phyloP scores from a whole-genome alignment of 2,797 vertebrate species.

The Sylvia borin region DNA sequence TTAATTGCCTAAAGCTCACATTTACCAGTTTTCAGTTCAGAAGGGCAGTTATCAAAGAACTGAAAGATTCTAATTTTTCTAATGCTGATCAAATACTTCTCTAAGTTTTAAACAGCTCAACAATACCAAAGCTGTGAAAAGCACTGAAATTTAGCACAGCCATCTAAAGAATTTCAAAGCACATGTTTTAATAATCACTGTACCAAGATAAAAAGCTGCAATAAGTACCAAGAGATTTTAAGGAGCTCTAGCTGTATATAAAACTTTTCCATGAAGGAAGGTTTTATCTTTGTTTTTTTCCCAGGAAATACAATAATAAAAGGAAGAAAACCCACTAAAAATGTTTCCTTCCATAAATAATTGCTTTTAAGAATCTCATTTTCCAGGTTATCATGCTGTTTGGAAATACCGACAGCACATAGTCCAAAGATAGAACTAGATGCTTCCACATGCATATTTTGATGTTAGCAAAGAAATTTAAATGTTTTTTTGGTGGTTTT shows the following conservation, averaged over 20 bases:
- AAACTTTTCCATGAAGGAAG: background rate
- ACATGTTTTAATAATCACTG: background rate
- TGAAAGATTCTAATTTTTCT: background rate
- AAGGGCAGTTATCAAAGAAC: background rate
- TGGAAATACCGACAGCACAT: background rate
- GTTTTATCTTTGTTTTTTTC: background rate
- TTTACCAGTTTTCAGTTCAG: background rate
- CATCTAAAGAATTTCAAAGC: background rate
- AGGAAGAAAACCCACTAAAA: background rate
- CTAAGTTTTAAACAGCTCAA: background rate
- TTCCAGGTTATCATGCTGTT: background rate
- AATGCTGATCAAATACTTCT: background rate
- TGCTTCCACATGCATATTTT: background rate
- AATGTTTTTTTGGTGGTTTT: no score
- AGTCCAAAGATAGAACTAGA: background rate
- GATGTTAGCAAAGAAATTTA: background rate
- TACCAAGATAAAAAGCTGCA: background rate
- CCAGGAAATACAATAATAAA: background rate
- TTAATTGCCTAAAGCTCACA: background rate
- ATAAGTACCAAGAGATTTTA: background rate
- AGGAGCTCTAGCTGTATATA: background rate
- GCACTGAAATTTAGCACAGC: background rate
- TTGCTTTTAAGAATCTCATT: background rate
- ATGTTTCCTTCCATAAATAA: background rate
- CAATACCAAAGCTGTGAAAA: background rate